Percentiles rank a stretch among this genome's conserved stretches.
Conservation (phyloP, 2,113 vertebrate genomes). For the Gymnocephalus cernua region DNA sequence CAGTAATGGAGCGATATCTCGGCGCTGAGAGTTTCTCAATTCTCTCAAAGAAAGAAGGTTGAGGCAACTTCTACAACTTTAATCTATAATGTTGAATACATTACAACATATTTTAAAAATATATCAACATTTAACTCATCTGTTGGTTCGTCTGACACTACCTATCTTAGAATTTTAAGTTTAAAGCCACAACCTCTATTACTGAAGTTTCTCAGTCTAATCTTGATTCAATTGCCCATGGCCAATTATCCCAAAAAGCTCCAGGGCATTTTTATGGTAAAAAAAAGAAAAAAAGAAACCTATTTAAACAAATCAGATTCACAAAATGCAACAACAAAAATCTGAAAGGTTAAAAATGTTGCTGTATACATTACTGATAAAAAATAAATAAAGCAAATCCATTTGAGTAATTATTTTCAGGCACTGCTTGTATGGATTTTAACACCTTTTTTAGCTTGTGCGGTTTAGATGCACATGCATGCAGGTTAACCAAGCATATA, state of each 20-base stretch:
- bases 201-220: not conserved
- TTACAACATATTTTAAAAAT: too few relatives aligned
- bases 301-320: not conserved
- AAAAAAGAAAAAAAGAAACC: not conserved
- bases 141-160: not conserved
- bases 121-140: not conserved
- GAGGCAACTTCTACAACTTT: not conserved
- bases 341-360: not conserved
- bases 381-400: not conserved
- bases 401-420: not conserved
- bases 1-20: constrained; percentile 12
- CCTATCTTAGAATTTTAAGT: not conserved
- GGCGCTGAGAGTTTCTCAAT: not conserved
- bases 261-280: not conserved
- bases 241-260: not conserved
- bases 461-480: not conserved
- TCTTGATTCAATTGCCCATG: not conserved
- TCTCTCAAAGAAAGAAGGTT: constrained; percentile 11
- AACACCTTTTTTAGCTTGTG: not conserved
- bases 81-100: not conserved
- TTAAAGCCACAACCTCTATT: not conserved
- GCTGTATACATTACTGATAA: not conserved
- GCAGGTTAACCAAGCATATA: not conserved
- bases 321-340: not conserved
- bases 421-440: not conserved